A percentile compares a stretch with the other conserved stretches of the same genome.
Evolutionary conservation across 2,797 vertebrate genomes (phyloP).

Genomic region (Tarsius wallacei): DNA sequence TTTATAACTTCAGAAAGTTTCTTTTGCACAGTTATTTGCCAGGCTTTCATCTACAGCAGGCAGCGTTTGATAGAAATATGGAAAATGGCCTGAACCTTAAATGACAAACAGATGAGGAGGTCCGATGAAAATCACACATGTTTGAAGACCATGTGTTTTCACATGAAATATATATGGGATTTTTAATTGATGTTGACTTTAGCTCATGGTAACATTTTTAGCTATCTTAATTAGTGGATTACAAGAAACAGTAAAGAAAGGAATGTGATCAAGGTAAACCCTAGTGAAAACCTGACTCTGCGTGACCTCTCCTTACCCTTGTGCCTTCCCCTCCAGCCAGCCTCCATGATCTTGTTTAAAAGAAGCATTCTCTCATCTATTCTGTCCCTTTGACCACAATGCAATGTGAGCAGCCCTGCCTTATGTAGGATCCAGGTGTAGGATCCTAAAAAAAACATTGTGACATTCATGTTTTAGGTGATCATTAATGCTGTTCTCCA

Average conservation of each 20-base stretch:
- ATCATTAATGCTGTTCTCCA: background rate
- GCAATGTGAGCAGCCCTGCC: background rate
- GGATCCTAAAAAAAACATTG: background rate
- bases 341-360: conserved; percentile 45
- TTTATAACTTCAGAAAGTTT: conserved; percentile 95
- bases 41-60: conserved; percentile 93
- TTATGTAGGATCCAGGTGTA: background rate
- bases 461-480: background rate
- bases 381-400: background rate
- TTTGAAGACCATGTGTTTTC: conserved; percentile 93
- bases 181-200: conserved; percentile 97
- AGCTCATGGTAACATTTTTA: conserved; percentile 93
- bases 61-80: conserved; percentile 96
- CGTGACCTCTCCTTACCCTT: conserved; percentile 63
- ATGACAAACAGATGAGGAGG: conserved; percentile 97
- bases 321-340: background rate
- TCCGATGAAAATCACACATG: conserved; percentile 94
- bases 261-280: conserved; percentile 91
- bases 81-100: conserved; percentile 94
- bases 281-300: conserved; percentile 85
- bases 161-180: conserved; percentile 94
- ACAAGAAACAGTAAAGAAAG: conserved; percentile 94
- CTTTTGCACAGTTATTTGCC: conserved; percentile 90
- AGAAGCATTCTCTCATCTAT: background rate
- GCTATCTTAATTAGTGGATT: conserved; percentile 94